Evolutionary conservation across 1,140 invertebrate species (phyloP), one percentile per base, ranked within the genome.

Genomic region (Brachionus manjavacas): DNA sequence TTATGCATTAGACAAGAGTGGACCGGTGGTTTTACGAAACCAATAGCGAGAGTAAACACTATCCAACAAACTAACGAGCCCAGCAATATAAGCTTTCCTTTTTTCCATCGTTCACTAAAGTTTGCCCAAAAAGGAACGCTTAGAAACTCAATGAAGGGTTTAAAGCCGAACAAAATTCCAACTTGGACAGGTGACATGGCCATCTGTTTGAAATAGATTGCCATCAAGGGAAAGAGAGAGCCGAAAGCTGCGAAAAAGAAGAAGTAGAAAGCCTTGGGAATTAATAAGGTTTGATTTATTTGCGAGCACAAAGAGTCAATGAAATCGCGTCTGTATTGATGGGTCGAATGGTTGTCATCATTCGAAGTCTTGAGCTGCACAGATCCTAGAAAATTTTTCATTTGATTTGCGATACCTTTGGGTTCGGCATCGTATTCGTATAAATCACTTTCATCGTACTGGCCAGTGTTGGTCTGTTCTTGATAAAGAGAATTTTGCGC

Each of bases 211-310:
- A 99, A 99, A 90, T 98, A 99, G 23, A 99, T 95, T 23, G 95
- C 97, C 93, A 99, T 95, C 31, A 99, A 90, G 0, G 97, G 97
- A 88, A 99, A 99, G 0, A 99, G 91, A 0, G 96, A 98, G 6
- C 97, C 97, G 87, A 99, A 99, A 1, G 97, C 97, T 2, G 97
- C 96, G 88, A 98, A 99, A 90, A 99, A 99, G 92, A 98, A 99
- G 89, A 99, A 98, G 89, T 99, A 99, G 89, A 99, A 99, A 1
- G 94, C 94, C 89, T 97, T 97, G 74, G 96, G 95, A 4, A 95
- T 94, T 78, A 97, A 91, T 64, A 98, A 91, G 88, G 97, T 95
- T 70, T 94, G 94, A 88, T 96, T 94, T 3, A 85, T 64, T 31
- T 78, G 49, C 35, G 84, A 79, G 46, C 39, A 46, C 16, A 85